Evolutionary conservation across 2,797 vertebrate species (phyloP).

Genomic region (Alca torda): DNA sequence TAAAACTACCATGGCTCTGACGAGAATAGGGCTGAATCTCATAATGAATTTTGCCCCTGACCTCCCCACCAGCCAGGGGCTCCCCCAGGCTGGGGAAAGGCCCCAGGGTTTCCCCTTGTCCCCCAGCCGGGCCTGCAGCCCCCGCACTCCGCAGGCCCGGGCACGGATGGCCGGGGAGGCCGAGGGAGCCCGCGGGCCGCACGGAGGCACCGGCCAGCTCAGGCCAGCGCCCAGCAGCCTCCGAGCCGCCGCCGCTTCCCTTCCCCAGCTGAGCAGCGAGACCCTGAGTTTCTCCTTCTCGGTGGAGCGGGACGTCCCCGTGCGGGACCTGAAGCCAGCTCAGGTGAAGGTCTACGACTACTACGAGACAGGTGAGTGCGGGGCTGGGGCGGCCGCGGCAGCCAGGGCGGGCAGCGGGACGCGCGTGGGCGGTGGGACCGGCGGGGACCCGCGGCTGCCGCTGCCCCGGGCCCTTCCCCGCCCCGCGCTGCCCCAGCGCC

Average conservation of each 20-base stretch:
- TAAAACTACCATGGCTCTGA: neutral
- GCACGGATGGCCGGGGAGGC: too few relatives aligned
- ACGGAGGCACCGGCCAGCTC: neutral
- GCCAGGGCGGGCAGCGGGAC: accelerated
- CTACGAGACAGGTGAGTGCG: constrained; percentile 68
- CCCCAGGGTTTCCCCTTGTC: neutral
- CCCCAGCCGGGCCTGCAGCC: neutral
- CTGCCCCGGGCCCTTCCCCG: neutral
- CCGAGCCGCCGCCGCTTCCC: neutral
- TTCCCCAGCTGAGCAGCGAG: constrained; percentile 51
- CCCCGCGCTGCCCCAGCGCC: neutral
- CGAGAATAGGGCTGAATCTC: neutral
- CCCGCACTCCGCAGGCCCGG: too few relatives aligned
- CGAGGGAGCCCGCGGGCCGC: too few relatives aligned
- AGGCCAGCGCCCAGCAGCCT: neutral
- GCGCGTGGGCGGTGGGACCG: neutral
- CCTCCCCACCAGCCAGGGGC: neutral
- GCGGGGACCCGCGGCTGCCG: neutral
- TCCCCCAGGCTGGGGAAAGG: neutral
- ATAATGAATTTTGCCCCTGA: neutral
- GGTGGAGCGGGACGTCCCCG: constrained; percentile 38
- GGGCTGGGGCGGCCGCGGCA: accelerated
- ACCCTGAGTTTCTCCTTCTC: constrained; percentile 18
- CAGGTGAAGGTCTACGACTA: constrained; percentile 70
- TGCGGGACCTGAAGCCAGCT: constrained; percentile 53